These are phyloP conservation scores for Coelopa pilipes DNA, from an alignment of 2,888 invertebrate genomes.

Conservation along the genomic window DNA sequence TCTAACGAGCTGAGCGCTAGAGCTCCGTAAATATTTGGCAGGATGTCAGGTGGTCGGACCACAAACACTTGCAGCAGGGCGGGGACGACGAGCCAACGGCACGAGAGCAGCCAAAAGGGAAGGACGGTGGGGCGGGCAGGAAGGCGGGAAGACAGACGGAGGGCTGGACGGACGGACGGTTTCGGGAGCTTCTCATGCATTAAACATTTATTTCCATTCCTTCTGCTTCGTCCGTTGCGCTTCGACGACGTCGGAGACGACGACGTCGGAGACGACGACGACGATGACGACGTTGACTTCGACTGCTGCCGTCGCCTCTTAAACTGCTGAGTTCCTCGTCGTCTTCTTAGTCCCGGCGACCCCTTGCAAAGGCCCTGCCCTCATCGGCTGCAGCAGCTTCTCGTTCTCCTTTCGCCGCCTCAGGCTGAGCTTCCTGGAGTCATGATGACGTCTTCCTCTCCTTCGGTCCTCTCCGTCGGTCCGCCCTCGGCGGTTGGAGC, in stretches of 20 bases:
- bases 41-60: slow-evolving; percentile 27
- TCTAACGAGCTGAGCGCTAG: slow-evolving; percentile 55
- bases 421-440: no score
- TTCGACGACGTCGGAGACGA: background rate
- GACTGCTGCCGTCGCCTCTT: no score
- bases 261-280: background rate
- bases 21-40: slow-evolving; percentile 58
- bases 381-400: no score
- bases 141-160: no score
- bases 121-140: no score
- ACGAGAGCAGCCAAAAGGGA: no score
- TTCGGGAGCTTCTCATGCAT: background rate
- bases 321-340: background rate
- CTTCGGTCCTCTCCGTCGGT: background rate
- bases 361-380: no score
- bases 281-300: no score
- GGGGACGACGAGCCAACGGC: background rate
- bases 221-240: background rate
- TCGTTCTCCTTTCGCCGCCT: no score
- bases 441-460: background rate
- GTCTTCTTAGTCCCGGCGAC: background rate
- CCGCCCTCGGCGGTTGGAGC: background rate
- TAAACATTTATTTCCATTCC: slow-evolving; percentile 16
- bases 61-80: background rate
- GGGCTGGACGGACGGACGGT: background rate